Conservation (phyloP, 2,113 vertebrate genomes). For the Pogona vitticeps region DNA sequence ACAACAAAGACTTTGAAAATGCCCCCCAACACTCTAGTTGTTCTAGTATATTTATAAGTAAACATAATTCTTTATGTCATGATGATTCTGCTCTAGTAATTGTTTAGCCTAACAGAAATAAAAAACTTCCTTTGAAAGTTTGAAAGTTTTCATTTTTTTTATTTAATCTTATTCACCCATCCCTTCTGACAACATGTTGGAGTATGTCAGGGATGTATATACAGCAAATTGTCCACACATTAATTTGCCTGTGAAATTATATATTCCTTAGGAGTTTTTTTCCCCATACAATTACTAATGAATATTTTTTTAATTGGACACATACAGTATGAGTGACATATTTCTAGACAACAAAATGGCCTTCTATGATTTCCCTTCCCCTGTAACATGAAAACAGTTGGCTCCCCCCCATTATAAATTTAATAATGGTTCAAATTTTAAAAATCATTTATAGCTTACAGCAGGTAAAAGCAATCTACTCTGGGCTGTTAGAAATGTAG, state of each 20-base stretch:
- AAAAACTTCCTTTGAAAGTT: neutral
- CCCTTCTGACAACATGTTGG: neutral
- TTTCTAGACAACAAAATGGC: neutral
- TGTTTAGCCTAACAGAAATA: neutral
- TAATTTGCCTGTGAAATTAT: slow-evolving; percentile 43
- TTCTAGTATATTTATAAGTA: neutral
- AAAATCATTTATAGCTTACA: too few species aligned
- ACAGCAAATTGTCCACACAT: neutral
- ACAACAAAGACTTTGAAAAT: too few species aligned
- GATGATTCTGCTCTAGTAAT: neutral
- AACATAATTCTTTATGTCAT: neutral
- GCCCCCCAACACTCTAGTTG: neutral
- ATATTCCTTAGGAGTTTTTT: neutral
- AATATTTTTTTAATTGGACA: slow-evolving; percentile 36
- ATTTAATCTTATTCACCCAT: neutral
- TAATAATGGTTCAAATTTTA: too few species aligned
- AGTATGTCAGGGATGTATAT: neutral
- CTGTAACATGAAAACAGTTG: neutral
- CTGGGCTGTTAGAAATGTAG: too few species aligned
- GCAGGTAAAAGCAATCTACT: too few species aligned
- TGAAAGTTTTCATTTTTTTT: slow-evolving; percentile 9
- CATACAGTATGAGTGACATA: slow-evolving; percentile 9
- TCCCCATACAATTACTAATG: neutral
- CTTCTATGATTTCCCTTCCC: neutral
- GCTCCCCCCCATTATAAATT: too few species aligned